These are phyloP conservation scores for Dione vanillae DNA, from an alignment of 2,888 invertebrate genomes.

Conservation along the genomic window DNA sequence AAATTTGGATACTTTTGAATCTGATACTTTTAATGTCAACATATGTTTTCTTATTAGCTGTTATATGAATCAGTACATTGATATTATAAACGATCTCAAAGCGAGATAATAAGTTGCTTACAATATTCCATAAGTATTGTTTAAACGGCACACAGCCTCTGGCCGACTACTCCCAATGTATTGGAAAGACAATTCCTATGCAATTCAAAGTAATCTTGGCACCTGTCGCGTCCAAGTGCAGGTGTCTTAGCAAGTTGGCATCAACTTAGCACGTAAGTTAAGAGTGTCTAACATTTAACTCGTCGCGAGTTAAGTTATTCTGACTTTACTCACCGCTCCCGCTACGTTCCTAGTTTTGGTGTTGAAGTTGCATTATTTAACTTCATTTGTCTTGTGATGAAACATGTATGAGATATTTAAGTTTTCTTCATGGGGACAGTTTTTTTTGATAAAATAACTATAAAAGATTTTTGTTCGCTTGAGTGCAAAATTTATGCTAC, in stretches of 20 bases:
- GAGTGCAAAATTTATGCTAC: too few species aligned
- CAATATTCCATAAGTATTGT: neutral
- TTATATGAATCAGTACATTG: too few species aligned
- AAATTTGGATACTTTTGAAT: too few species aligned
- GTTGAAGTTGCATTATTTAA: constrained; percentile 4
- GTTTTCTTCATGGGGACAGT: too few species aligned
- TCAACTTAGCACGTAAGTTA: constrained; percentile 24
- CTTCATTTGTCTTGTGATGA: neutral
- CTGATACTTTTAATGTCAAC: too few species aligned
- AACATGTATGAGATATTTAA: constrained; percentile 12
- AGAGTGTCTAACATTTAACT: constrained; percentile 19
- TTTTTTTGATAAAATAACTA: neutral
- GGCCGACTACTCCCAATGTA: neutral
- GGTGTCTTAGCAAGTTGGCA: constrained; percentile 16
- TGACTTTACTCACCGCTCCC: constrained; percentile 3
- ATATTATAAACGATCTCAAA: too few species aligned
- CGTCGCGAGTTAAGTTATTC: constrained; percentile 21
- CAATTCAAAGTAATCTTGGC: constrained; percentile 2
- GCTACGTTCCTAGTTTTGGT: constrained; percentile 3
- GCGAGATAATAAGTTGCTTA: neutral
- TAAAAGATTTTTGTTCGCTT: too few species aligned
- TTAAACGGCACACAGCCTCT: neutral
- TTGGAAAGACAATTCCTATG: neutral
- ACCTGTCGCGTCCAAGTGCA: constrained; percentile 12
- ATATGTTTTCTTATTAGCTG: too few species aligned